These are phyloP conservation scores for Phalloptychus januarius DNA, from an alignment of 2,797 vertebrate species.

Conservation along the genomic window DNA sequence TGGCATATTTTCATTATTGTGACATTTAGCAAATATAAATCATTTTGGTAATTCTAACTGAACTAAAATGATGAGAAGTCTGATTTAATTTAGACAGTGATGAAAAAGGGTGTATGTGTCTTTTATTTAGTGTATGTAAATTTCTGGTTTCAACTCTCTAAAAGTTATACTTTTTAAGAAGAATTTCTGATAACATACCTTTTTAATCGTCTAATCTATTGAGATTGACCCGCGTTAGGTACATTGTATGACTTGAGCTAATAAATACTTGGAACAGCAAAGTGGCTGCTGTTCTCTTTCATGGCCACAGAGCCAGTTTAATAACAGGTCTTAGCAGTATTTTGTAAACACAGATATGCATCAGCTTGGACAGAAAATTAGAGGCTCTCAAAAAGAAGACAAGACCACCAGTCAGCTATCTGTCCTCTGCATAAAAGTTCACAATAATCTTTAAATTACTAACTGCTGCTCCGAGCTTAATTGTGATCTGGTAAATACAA, in stretches of 20 bases:
- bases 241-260: constrained; percentile 30
- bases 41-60: too few relatives aligned
- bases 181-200: not conserved
- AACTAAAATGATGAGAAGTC: too few relatives aligned
- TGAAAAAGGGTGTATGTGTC: not conserved
- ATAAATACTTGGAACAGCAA: constrained; percentile 43
- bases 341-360: constrained; percentile 63
- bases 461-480: constrained; percentile 45
- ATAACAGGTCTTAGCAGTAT: constrained; percentile 58
- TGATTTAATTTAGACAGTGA: not conserved
- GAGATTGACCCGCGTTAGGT: not conserved
- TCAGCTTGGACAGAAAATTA: constrained; percentile 51
- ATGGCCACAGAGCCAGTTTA: constrained; percentile 52
- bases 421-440: constrained; percentile 46
- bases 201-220: not conserved
- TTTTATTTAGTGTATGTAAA: constrained; percentile 7
- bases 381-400: constrained; percentile 34
- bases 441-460: constrained; percentile 65
- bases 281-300: constrained; percentile 34
- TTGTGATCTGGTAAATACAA: constrained; percentile 67
- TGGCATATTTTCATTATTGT: not conserved
- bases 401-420: constrained; percentile 39
- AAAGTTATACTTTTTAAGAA: not conserved
- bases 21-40: not conserved
- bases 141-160: not conserved